Base-by-base conservation (phyloP, 2,888 invertebrate genomes). In the Drosophila mulleri region DNA sequence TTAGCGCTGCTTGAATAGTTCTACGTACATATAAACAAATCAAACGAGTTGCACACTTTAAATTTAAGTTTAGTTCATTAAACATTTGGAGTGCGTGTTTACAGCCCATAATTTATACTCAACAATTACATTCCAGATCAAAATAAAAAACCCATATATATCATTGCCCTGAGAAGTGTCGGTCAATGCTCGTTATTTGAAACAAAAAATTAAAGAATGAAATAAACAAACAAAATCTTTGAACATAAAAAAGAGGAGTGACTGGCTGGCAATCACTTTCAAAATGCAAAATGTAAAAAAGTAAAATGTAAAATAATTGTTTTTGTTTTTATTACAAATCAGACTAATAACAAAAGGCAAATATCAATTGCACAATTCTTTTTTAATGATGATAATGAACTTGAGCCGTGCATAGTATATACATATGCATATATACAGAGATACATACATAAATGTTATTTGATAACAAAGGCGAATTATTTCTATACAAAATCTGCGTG, bases 371-470 rank as follows among this genome's bases (percentile, higher is more conserved):
- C 77, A 77, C 82, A 82, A 82, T 57, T 59, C 48, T 47, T 61
- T 45, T 61, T 82, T 80, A 83, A 86, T 75, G 87, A 83, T 88
- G 89, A 88, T 88, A 86, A 88, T 86, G 89, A 86, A 86, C 86
- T 86, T 86, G 89, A 83, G 67, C 67, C 78, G 61, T 58, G 57
- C 62, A 67, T 80, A 11, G n/a, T n/a, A n/a, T 79, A 80, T 79
- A 80, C 74, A 78, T 88, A 81, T 75, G 6, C 75, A n/a, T n/a
- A 12, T 80, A n/a, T n/a, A n/a, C n/a, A n/a, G n/a, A n/a, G n/a
- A n/a, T n/a, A n/a, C n/a, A n/a, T n/a, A 80, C 78, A 80, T 76
- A 78, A 83, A 82, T 76, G 29, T 32, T 50, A 80, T 82, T 80
- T 83, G 85, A 88, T 83, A 83, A 88, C 72, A 82, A 77, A 77